Base-by-base conservation (phyloP, 2,797 vertebrate species). In the Eurystomus glaucurus region DNA sequence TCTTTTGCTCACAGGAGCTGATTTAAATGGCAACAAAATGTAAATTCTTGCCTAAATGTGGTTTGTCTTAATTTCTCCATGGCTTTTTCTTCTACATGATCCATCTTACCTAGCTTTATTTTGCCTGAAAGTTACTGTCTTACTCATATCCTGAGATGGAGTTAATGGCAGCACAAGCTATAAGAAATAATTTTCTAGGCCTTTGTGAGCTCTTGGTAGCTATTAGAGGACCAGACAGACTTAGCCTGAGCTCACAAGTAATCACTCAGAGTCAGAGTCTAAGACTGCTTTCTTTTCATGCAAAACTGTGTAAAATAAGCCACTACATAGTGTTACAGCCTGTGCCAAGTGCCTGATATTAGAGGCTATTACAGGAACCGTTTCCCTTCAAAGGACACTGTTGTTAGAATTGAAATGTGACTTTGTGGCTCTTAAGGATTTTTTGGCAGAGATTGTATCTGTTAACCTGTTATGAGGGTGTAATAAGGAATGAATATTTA, bases 221-320 rank as follows among this genome's bases (percentile, higher is more conserved):
- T 93, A 50, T 50, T 62, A 60, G 29, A 64, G 37, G 81, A 51
- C 10, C 29, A 75, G 39, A 22, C 6, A 84, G 45, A 29, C 75
- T 92, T 94, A 92, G 85, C 43, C 52, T 77, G 78, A 91, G 52
- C 60, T 22, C 28, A 41, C 14, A 55, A 60, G 7, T 55, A 85
- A 83, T 90, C 60, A 37, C 52, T 60, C 64, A 88, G 55, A 74
- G 51, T 68, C 78, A 58, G 31, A 83, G 55, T 88, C 75, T 81
- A 68, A 39, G 31, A 41, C 54, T 54, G 50, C 21, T 54, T 18
- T 48, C 61, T 68, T 96, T 83, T 90, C 12, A 65, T 69, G 91
- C 55, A 89, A 70, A 88, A 84, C 54, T 55, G 33, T 87, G 74
- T 92, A 85, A 94, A 95, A 62, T 60, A 88, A 94, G 37, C 29